Percentiles rank a stretch among this genome's conserved stretches.
phyloP scores from a whole-genome alignment of 2,888 invertebrate genomes.

The Tolmerus cingulatus region DNA sequence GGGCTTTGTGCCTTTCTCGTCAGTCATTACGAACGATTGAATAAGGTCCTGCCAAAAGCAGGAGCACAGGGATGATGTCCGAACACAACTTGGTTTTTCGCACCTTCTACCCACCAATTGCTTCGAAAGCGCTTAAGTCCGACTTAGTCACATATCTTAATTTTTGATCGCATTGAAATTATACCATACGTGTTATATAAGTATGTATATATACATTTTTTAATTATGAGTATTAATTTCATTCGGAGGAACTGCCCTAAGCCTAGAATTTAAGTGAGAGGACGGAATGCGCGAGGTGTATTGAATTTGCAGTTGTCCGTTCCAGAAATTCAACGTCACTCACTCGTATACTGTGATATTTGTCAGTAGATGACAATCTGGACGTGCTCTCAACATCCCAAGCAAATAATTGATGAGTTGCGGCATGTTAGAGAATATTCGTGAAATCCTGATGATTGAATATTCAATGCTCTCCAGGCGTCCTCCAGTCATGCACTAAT shows the following conservation, averaged over 20 bases:
- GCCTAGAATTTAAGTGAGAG: no score
- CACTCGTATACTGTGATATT: neutral
- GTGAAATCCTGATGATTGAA: slow-evolving; percentile 8
- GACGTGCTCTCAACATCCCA: slow-evolving; percentile 1
- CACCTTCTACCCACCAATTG: neutral
- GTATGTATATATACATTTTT: no score
- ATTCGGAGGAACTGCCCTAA: neutral
- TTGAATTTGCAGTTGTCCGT: neutral
- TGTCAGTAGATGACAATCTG: neutral
- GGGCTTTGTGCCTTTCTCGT: neutral
- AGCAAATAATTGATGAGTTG: slow-evolving; percentile 12
- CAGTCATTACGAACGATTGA: slow-evolving; percentile 15
- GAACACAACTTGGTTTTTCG: neutral
- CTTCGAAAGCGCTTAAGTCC: neutral
- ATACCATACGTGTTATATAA: neutral
- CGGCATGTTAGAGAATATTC: slow-evolving; percentile 2
- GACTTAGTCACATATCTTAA: neutral
- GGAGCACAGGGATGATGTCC: neutral
- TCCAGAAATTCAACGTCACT: neutral
- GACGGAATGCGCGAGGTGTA: neutral
- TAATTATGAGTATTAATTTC: neutral
- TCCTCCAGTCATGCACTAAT: neutral
- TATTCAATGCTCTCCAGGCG: neutral
- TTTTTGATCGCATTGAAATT: neutral
- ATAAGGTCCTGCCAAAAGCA: neutral